Evolutionary conservation across 1,140 invertebrate species (phyloP).

Genomic region (Diprion similis): DNA sequence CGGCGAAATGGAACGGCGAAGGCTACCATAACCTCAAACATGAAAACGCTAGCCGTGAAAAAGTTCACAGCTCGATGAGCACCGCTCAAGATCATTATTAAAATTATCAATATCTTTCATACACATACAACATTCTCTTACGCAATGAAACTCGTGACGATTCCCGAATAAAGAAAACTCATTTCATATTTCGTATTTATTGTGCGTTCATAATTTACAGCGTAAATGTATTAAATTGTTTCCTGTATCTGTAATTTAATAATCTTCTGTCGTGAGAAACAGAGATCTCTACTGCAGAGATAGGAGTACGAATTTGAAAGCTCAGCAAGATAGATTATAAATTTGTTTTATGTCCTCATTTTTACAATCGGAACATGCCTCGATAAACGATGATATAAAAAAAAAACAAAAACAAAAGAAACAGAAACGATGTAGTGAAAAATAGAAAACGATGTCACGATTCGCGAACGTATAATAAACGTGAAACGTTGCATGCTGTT

Average conservation of each 20-base stretch:
- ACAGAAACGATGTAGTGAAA: too few relatives aligned
- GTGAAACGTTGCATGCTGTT: too few relatives aligned
- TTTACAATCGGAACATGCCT: too few relatives aligned
- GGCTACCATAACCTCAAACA: constrained; percentile 10
- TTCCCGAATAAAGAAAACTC: not conserved
- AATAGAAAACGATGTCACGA: too few relatives aligned
- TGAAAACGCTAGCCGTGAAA: not conserved
- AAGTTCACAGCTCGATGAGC: not conserved
- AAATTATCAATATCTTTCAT: constrained; percentile 12
- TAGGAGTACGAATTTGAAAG: too few relatives aligned
- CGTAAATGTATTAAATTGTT: not conserved
- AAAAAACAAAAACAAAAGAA: too few relatives aligned
- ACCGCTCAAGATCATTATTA: not conserved
- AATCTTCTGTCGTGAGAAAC: not conserved
- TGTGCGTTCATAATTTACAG: not conserved
- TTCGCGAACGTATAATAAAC: too few relatives aligned
- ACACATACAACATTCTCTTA: constrained; percentile 9
- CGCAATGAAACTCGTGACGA: not conserved
- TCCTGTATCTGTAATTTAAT: not conserved
- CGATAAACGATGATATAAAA: too few relatives aligned
- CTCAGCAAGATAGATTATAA: too few relatives aligned
- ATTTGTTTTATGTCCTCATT: too few relatives aligned
- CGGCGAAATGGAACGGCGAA: constrained; percentile 13
- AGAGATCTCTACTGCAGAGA: too few relatives aligned
- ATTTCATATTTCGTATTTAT: not conserved